Percentiles rank a stretch among this genome's conserved stretches.
phyloP scores from a whole-genome alignment of 2,113 vertebrate genomes.

The Xiphias gladius region DNA sequence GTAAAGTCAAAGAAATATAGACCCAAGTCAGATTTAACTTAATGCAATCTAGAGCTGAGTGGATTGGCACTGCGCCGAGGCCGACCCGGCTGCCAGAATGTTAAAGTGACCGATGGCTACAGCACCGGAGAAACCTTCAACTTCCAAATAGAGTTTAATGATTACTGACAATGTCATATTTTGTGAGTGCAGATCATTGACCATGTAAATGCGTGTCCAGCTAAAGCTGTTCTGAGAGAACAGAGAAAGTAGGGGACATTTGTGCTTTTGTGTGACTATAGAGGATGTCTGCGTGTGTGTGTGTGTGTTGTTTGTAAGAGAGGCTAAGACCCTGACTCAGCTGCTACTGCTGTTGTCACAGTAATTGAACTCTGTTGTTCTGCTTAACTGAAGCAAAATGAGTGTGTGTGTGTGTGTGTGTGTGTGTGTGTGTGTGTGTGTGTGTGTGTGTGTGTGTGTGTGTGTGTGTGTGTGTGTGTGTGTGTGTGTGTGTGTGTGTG shows the following conservation, averaged over 20 bases:
- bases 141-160: constrained; percentile 44
- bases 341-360: constrained; percentile 16
- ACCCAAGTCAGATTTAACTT: constrained; percentile 28
- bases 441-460: background rate
- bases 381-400: constrained; percentile 40
- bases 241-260: too few relatives aligned
- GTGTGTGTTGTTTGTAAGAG: background rate
- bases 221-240: background rate
- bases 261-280: too few relatives aligned
- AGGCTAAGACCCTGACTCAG: constrained; percentile 47
- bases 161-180: constrained; percentile 56
- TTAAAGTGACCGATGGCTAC: constrained; percentile 55
- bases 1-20: constrained; percentile 34
- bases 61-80: constrained; percentile 6
- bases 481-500: background rate
- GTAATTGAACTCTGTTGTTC: constrained; percentile 45
- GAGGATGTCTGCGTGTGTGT: background rate
- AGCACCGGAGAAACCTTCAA: constrained; percentile 32
- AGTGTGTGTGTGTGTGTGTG: background rate
- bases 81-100: constrained; percentile 42
- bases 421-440: background rate
- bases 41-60: constrained; percentile 38
- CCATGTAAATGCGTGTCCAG: constrained; percentile 28
- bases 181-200: constrained; percentile 44
- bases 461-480: background rate